These are phyloP conservation scores for Gandaritis pyraliata DNA, from an alignment of 2,888 invertebrate species.

Conservation along the genomic window DNA sequence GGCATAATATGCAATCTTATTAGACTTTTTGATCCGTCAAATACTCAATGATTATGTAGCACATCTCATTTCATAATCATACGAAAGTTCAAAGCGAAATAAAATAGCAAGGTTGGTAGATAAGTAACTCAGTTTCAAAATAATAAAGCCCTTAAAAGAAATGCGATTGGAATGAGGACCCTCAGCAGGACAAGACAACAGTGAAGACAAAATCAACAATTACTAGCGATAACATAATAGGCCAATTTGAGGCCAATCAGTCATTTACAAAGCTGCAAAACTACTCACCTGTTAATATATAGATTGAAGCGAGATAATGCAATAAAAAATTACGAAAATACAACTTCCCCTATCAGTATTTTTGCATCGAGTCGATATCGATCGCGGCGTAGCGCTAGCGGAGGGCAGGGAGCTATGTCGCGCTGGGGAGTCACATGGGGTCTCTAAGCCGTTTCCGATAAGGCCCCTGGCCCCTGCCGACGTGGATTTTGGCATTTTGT, in stretches of 20 bases:
- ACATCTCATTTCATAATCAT: no score
- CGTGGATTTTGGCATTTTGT: constrained; percentile 63
- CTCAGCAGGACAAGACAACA: no score
- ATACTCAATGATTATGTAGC: no score
- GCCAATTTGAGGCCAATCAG: constrained; percentile 19
- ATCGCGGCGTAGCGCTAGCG: constrained; percentile 65
- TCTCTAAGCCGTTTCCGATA: constrained; percentile 85
- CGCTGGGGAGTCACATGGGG: constrained; percentile 82
- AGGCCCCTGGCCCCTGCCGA: constrained; percentile 65
- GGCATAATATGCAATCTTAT: no score
- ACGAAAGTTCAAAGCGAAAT: no score
- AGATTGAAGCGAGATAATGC: constrained; percentile 54
- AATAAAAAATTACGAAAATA: constrained; percentile 76
- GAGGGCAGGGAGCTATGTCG: constrained; percentile 67
- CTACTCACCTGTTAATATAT: constrained; percentile 45
- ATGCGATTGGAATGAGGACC: no score
- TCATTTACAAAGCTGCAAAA: constrained; percentile 40
- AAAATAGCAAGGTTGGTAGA: no score
- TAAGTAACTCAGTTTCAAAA: no score
- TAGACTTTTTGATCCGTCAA: no score
- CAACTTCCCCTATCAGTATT: constrained; percentile 72
- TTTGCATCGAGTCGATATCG: constrained; percentile 83
- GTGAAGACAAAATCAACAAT: not conserved
- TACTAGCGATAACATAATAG: constrained; percentile 19
- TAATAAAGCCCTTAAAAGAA: no score